Percentiles rank a stretch among this genome's conserved stretches.
phyloP scores from a whole-genome alignment of 2,113 vertebrate genomes.

The Ceyx margarethae region DNA sequence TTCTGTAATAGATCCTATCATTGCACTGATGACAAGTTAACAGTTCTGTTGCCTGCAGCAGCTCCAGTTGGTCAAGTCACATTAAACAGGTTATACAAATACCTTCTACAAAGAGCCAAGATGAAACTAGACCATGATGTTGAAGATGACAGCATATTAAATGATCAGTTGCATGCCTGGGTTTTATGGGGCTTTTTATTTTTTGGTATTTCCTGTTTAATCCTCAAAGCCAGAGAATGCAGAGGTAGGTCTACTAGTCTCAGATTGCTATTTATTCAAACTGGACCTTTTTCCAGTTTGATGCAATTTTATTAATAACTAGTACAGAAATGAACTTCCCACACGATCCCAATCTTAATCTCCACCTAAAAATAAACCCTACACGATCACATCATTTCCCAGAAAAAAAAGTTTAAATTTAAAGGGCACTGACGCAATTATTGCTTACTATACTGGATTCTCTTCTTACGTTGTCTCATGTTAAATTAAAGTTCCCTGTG shows the following conservation, averaged over 20 bases:
- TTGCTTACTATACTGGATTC: neutral
- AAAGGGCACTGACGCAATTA: neutral
- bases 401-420: neutral
- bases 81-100: neutral
- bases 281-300: neutral
- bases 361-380: neutral
- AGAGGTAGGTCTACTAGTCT: slow-evolving; percentile 33
- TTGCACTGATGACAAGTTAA: neutral
- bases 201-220: slow-evolving; percentile 64
- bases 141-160: neutral
- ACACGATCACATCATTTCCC: neutral
- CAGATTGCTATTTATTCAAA: slow-evolving; percentile 26
- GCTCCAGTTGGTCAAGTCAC: neutral
- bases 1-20: fast-evolving
- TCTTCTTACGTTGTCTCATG: neutral
- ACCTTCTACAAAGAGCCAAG: neutral
- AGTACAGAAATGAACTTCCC: neutral
- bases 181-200: neutral
- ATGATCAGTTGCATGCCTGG: neutral
- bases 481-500: slow-evolving; percentile 15
- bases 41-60: neutral
- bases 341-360: neutral
- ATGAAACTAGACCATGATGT: fast-evolving
- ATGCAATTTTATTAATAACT: slow-evolving; percentile 25
- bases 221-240: slow-evolving; percentile 25